phyloP scores from a whole-genome alignment of 1,140 invertebrate species.

The Pissodes strobi region DNA sequence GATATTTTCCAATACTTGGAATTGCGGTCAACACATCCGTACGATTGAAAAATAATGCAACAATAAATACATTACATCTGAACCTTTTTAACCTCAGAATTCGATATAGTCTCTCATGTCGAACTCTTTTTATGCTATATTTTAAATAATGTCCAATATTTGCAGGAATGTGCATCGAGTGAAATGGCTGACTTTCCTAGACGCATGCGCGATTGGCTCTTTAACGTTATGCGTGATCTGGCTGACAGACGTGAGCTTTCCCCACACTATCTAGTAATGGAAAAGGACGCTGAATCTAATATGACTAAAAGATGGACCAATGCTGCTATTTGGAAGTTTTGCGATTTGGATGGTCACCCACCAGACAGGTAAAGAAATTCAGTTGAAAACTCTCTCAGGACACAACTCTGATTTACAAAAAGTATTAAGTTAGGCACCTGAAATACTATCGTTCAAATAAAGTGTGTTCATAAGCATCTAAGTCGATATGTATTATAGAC shows the following conservation, averaged over 20 bases:
- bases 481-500: too few species aligned
- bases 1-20: too few species aligned
- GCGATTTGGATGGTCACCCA: constrained; percentile 87
- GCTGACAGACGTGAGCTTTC: constrained; percentile 86
- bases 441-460: too few species aligned
- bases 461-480: too few species aligned
- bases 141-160: background rate
- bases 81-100: too few species aligned
- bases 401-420: too few species aligned
- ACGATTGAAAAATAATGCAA: too few species aligned
- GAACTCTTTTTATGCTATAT: background rate
- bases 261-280: constrained; percentile 83
- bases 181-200: constrained; percentile 91
- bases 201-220: constrained; percentile 95
- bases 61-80: too few species aligned
- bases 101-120: too few species aligned
- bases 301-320: constrained; percentile 83
- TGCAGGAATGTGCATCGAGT: constrained; percentile 72
- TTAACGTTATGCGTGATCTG: constrained; percentile 93
- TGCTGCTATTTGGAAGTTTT: constrained; percentile 96
- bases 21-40: too few species aligned
- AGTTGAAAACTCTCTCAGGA: too few species aligned
- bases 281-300: constrained; percentile 85
- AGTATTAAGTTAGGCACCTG: too few species aligned
- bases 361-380: constrained; percentile 78